Evolutionary conservation across 2,888 invertebrate species (phyloP).

Genomic region (Coronaproctus castanopsis): DNA sequence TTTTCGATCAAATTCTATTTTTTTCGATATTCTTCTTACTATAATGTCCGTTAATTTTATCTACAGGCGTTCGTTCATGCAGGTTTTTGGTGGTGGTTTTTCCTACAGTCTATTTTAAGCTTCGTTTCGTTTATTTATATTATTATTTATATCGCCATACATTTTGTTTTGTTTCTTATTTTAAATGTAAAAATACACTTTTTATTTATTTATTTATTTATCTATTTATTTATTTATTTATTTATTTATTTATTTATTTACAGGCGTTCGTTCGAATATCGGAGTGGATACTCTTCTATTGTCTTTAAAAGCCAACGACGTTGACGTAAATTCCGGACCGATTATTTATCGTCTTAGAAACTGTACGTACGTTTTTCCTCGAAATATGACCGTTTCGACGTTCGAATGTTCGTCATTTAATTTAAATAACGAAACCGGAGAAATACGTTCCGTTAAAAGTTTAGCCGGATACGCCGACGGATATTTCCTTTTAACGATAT

Average conservation of each 20-base stretch:
- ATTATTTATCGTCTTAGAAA: conserved; percentile 41
- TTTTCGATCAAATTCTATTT: no score
- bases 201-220: no score
- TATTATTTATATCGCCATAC: no score
- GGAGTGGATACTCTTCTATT: conserved; percentile 49
- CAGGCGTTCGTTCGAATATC: conserved; percentile 47
- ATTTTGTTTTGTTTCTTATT: no score
- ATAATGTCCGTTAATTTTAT: no score
- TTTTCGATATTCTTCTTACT: no score
- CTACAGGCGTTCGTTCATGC: no score
- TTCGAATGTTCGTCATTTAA: conserved; percentile 30
- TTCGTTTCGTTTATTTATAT: no score
- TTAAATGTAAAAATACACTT: no score
- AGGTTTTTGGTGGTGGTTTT: no score
- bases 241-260: background rate
- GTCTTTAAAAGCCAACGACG: conserved; percentile 42
- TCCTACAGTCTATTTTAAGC: no score
- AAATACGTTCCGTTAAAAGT: conserved; percentile 44
- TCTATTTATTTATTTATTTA: no score
- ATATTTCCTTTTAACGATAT: conserved; percentile 31
- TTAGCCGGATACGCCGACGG: conserved; percentile 44
- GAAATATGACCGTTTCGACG: conserved; percentile 1
- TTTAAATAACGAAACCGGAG: conserved; percentile 46
- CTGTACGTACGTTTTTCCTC: conserved; percentile 33
- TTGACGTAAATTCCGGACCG: conserved; percentile 42